phyloP scores from a whole-genome alignment of 2,113 vertebrate genomes.

The Lamprotornis superbus region DNA sequence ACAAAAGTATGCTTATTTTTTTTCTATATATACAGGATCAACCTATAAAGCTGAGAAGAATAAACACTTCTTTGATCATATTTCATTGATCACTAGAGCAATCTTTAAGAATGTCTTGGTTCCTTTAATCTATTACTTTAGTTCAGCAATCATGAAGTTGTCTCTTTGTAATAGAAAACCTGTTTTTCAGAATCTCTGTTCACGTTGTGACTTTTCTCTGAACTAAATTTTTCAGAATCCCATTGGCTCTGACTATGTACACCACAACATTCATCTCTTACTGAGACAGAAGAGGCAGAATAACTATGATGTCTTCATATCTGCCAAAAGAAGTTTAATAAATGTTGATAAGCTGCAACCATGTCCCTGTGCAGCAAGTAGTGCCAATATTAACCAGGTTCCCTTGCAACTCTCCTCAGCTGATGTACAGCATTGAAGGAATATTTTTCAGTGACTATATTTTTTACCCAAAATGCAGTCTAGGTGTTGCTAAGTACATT shows the following conservation, averaged over 20 bases:
- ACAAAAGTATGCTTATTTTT: neutral
- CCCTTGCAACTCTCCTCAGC: neutral
- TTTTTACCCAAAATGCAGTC: neutral
- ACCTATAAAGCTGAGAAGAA: neutral
- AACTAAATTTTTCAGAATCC: neutral
- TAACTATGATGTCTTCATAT: neutral
- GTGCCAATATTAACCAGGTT: neutral
- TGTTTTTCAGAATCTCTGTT: neutral
- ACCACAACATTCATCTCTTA: neutral
- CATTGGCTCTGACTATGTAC: neutral
- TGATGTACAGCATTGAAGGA: neutral
- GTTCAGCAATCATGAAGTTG: neutral
- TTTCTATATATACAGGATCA: neutral
- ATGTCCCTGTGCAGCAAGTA: neutral
- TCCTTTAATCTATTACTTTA: slow-evolving; percentile 17
- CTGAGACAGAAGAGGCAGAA: neutral
- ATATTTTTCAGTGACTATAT: neutral
- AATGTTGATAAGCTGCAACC: neutral
- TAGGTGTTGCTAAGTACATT: neutral
- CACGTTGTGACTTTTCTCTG: neutral
- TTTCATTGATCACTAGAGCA: neutral
- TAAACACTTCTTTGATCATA: neutral
- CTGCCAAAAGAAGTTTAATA: neutral
- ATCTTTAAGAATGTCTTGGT: neutral
- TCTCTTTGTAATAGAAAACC: neutral